phyloP scores from a whole-genome alignment of 2,797 vertebrate genomes.

The Pogoniulus pusillus region DNA sequence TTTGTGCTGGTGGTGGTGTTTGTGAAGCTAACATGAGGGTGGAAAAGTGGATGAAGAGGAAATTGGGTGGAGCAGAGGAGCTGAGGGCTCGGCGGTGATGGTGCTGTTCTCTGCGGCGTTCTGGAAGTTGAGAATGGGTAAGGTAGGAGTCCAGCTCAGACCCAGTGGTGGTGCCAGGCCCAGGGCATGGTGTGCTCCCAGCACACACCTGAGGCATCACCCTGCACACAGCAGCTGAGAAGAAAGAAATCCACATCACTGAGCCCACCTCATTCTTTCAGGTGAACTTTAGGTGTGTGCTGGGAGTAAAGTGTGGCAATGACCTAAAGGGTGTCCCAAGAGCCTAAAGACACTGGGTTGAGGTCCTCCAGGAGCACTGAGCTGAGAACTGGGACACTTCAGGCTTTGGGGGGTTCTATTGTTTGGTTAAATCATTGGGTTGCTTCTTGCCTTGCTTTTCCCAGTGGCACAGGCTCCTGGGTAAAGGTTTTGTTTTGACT shows the following conservation, averaged over 20 bases:
- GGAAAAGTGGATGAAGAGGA: neutral
- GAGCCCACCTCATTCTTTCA: neutral
- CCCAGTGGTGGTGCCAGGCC: too few species aligned
- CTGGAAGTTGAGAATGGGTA: neutral
- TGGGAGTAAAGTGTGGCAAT: neutral
- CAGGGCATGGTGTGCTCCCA: neutral
- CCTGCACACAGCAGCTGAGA: neutral
- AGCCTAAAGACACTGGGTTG: neutral
- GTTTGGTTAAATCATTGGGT: neutral
- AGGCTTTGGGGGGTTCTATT: neutral
- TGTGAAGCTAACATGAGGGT: neutral
- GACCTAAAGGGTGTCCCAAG: neutral
- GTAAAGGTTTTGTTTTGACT: neutral
- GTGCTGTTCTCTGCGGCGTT: neutral
- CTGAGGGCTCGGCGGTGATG: neutral
- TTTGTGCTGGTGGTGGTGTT: neutral
- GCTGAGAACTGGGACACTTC: neutral
- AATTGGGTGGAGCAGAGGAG: neutral
- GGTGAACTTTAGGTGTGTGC: neutral
- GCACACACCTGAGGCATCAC: neutral
- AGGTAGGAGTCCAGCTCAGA: neutral
- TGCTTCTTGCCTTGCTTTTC: neutral
- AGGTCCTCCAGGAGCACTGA: neutral
- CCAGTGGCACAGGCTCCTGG: neutral
- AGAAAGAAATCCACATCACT: fast-evolving